Evolutionary conservation across 2,888 invertebrate genomes (phyloP).

Genomic region (Lithophane semibrunnea): DNA sequence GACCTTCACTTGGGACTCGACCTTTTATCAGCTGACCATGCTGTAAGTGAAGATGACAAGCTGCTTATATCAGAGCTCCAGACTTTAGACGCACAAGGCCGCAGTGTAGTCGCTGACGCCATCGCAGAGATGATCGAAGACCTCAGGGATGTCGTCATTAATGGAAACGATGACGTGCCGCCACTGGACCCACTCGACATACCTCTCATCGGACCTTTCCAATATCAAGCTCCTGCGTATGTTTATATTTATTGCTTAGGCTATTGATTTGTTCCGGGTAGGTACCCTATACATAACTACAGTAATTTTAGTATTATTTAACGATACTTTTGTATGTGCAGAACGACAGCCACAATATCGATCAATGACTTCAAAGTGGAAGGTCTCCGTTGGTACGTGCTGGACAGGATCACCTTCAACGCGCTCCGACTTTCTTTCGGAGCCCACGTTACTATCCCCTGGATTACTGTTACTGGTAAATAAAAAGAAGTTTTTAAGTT

Average conservation of each 20-base stretch:
- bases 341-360: conserved; percentile 62
- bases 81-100: conserved; percentile 32
- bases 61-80: conserved; percentile 47
- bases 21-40: conserved; percentile 35
- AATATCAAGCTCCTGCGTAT: conserved; percentile 67
- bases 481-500: not conserved
- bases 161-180: conserved; percentile 76
- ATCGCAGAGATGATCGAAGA: conserved; percentile 69
- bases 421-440: conserved; percentile 72
- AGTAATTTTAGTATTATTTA: not conserved
- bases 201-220: conserved; percentile 70
- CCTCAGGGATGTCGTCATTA: conserved; percentile 74
- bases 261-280: too few species aligned
- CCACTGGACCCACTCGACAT: conserved; percentile 74
- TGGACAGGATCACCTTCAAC: conserved; percentile 74
- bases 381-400: conserved; percentile 77
- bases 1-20: conserved; percentile 54
- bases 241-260: conserved; percentile 25
- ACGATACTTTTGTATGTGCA: conserved; percentile 46
- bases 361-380: conserved; percentile 69
- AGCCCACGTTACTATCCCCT: conserved; percentile 73
- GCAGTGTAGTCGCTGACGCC: conserved; percentile 65
- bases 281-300: too few species aligned
- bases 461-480: conserved; percentile 73
- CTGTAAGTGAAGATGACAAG: conserved; percentile 48